These are phyloP conservation scores for Hesperophylax magnus DNA, from an alignment of 1,140 invertebrate genomes.

Conservation along the genomic window DNA sequence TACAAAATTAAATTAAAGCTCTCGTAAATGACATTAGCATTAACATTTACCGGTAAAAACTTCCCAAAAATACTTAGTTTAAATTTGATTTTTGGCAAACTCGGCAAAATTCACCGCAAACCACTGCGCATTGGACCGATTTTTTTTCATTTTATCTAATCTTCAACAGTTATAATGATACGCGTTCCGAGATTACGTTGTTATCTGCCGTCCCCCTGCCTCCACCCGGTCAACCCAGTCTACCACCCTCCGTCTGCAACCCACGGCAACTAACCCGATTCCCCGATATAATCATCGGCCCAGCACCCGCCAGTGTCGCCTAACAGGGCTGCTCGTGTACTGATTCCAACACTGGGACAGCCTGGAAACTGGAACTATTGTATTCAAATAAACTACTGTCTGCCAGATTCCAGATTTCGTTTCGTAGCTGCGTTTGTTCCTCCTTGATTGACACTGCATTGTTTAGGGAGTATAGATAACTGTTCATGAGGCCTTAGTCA, in stretches of 20 bases:
- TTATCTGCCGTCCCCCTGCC: neutral
- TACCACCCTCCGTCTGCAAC: neutral
- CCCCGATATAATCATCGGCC: constrained; percentile 36
- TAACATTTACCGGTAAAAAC: too few species aligned
- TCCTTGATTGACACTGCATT: too few species aligned
- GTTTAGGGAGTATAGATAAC: too few species aligned
- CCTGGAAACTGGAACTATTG: neutral
- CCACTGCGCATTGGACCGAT: neutral
- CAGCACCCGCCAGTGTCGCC: constrained; percentile 13
- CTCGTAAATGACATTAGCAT: too few species aligned
- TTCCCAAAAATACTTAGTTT: too few species aligned
- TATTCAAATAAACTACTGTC: neutral
- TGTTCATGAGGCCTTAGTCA: too few species aligned
- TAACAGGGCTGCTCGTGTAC: neutral
- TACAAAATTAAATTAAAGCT: too few species aligned
- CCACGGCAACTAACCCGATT: constrained; percentile 42
- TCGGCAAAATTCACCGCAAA: neutral
- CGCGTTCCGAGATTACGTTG: neutral
- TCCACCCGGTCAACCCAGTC: neutral
- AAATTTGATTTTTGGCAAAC: too few species aligned
- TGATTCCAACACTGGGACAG: neutral
- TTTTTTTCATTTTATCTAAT: neutral
- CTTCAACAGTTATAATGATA: neutral
- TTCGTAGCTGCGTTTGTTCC: too few species aligned
- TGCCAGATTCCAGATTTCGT: too few species aligned